A percentile compares a stretch with the other conserved stretches of the same genome.
Evolutionary conservation across 2,888 invertebrate species (phyloP).

Genomic region (Amphimallon solstitiale): DNA sequence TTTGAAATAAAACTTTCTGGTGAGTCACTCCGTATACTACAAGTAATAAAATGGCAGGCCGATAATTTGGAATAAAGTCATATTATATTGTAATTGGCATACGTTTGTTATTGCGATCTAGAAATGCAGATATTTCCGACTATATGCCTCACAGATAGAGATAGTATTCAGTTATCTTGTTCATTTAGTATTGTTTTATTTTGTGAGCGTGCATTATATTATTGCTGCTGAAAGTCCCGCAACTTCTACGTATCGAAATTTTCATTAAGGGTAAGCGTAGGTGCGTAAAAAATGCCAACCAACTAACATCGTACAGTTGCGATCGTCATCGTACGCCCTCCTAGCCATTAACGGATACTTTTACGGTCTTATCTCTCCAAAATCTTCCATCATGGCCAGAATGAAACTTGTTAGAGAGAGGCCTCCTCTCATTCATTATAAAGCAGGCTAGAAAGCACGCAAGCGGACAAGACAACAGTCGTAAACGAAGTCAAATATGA

Average conservation of each 20-base stretch:
- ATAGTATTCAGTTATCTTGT: too few relatives aligned
- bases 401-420: constrained; percentile 48
- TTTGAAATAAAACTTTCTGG: too few relatives aligned
- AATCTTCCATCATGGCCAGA: constrained; percentile 50
- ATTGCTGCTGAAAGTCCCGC: too few relatives aligned
- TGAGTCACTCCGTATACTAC: too few relatives aligned
- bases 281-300: constrained; percentile 1
- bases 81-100: too few relatives aligned
- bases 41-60: too few relatives aligned
- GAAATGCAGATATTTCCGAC: too few relatives aligned
- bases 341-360: constrained; percentile 47
- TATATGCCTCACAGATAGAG: too few relatives aligned
- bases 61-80: too few relatives aligned
- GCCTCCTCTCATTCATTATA: constrained; percentile 45
- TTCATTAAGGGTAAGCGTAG: not conserved
- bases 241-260: not conserved
- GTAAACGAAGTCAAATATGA: constrained; percentile 47
- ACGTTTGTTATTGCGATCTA: too few relatives aligned
- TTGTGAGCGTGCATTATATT: too few relatives aligned
- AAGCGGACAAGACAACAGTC: constrained; percentile 46
- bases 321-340: constrained; percentile 25
- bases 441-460: constrained; percentile 34
- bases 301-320: constrained; percentile 5
- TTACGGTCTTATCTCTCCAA: constrained; percentile 48
- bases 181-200: too few relatives aligned